Conservation (phyloP, 1,140 invertebrate genomes). For the Phthorimaea operculella region DNA sequence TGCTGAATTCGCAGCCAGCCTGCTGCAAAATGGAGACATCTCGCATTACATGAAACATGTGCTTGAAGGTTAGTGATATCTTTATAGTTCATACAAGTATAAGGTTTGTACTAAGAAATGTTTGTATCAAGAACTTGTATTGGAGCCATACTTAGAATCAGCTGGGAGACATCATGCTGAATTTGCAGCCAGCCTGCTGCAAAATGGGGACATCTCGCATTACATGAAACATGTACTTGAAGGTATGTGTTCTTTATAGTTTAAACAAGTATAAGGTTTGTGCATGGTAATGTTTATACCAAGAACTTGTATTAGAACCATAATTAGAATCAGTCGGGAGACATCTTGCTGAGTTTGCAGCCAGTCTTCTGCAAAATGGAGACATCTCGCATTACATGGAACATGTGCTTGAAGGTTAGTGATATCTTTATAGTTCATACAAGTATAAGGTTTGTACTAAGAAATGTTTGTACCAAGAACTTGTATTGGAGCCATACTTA, state of each 20-base stretch:
- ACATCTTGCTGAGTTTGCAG: conserved; percentile 84
- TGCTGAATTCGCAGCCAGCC: too few relatives aligned
- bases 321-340: conserved; percentile 87
- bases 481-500: too few relatives aligned
- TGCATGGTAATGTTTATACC: too few relatives aligned
- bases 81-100: too few relatives aligned
- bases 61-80: conserved; percentile 65
- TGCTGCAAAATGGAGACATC: conserved; percentile 85
- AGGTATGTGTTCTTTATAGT: too few relatives aligned
- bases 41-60: conserved; percentile 94
- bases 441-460: too few relatives aligned
- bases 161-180: conserved; percentile 85
- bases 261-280: too few relatives aligned
- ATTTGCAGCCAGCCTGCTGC: conserved; percentile 83
- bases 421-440: too few relatives aligned
- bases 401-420: conserved; percentile 76
- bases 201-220: conserved; percentile 85
- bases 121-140: conserved; percentile 92
- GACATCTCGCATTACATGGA: conserved; percentile 94
- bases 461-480: conserved; percentile 90
- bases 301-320: conserved; percentile 86
- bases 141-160: conserved; percentile 83
- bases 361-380: conserved; percentile 80
- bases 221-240: conserved; percentile 91
- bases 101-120: too few relatives aligned